Evolutionary conservation across 2,113 vertebrate genomes (phyloP).

Genomic region (Chloebia gouldiae): DNA sequence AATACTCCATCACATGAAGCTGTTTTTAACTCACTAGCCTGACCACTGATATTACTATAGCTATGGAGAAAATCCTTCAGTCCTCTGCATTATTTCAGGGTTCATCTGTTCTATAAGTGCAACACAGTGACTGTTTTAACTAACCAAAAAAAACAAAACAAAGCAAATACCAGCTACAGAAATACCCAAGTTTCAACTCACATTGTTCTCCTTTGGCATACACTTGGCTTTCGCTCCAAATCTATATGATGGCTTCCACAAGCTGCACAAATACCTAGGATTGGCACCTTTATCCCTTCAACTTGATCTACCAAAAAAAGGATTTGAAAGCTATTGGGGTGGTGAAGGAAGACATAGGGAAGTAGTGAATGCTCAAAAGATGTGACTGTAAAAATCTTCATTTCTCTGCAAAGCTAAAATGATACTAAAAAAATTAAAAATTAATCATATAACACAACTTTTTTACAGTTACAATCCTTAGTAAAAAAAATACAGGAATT

Average conservation of each 20-base stretch:
- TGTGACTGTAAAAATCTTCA: background rate
- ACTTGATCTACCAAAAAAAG: background rate
- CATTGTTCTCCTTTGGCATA: background rate
- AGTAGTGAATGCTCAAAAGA: rapidly evolving
- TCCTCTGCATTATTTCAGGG: background rate
- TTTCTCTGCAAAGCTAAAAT: background rate
- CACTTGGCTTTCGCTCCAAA: rapidly evolving
- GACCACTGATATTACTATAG: background rate
- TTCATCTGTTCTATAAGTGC: background rate
- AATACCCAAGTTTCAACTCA: background rate
- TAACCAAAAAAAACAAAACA: background rate
- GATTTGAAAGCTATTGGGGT: background rate
- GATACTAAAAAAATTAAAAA: background rate
- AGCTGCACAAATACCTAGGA: background rate
- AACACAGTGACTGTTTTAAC: background rate
- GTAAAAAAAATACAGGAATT: background rate
- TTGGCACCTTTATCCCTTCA: background rate
- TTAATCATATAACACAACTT: background rate
- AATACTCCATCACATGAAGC: background rate
- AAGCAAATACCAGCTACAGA: background rate
- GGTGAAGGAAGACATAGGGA: background rate
- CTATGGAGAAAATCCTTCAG: background rate
- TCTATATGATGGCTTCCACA: background rate
- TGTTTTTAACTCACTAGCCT: background rate
- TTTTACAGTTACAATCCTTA: background rate